Evolutionary conservation across 1,140 invertebrate species (phyloP).

Genomic region (Sarcophaga bullata): DNA sequence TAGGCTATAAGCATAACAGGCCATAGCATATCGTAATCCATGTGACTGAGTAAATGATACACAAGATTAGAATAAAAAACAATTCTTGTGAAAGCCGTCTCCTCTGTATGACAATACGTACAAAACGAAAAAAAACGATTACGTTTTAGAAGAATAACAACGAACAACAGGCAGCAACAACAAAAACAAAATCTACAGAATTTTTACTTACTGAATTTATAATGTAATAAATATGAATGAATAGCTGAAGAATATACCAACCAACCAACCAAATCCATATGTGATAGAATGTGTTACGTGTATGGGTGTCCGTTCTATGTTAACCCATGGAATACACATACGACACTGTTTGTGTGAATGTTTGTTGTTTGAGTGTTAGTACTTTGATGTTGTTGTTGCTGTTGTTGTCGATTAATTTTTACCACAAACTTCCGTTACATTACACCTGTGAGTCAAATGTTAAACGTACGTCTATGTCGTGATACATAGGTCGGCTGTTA

Average conservation of each 20-base stretch:
- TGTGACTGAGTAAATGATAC: no score
- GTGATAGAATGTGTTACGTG: not conserved
- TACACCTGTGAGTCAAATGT: not conserved
- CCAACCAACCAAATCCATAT: not conserved
- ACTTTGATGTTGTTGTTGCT: not conserved
- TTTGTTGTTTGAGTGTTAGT: no score
- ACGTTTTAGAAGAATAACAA: not conserved
- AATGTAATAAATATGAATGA: constrained; percentile 16
- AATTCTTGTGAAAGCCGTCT: not conserved
- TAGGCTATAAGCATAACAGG: no score
- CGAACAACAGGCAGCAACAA: not conserved
- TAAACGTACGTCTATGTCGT: no score
- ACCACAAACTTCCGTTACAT: constrained; percentile 24
- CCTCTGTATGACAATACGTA: not conserved
- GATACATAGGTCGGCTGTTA: no score
- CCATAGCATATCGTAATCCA: no score
- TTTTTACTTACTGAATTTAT: not conserved
- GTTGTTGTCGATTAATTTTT: not conserved
- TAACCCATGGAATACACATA: not conserved
- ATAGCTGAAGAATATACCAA: not conserved
- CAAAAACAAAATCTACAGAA: not conserved
- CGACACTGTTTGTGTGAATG: no score
- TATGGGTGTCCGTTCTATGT: not conserved
- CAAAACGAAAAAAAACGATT: constrained; percentile 12
- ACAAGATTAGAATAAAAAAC: not conserved